Conservation (phyloP, 2,888 invertebrate species). For the Patella pellucida region DNA sequence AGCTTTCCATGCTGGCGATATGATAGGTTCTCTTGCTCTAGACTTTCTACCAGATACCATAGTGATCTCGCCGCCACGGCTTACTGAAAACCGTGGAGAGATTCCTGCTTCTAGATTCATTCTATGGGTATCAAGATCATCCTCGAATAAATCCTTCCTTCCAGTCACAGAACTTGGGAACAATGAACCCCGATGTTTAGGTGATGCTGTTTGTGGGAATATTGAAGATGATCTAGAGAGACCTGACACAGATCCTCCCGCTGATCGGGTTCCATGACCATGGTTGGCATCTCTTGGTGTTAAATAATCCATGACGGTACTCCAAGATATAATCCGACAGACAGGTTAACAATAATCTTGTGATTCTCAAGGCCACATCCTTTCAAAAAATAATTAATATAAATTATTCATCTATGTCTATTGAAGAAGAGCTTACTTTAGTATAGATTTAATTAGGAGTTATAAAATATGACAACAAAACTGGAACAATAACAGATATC, state of each 20-base stretch:
- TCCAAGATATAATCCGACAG: no score
- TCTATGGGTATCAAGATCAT: background rate
- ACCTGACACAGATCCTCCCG: background rate
- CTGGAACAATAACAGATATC: no score
- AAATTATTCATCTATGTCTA: no score
- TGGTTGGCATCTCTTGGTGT: background rate
- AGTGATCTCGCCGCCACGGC: background rate
- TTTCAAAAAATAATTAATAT: no score
- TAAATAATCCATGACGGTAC: background rate
- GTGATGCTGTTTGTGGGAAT: background rate
- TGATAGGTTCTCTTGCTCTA: background rate
- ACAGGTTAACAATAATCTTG: no score
- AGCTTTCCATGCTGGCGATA: constrained; percentile 2
- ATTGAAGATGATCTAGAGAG: background rate
- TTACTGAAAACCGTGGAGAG: background rate
- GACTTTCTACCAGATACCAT: background rate
- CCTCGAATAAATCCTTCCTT: background rate
- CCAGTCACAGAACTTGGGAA: constrained; percentile 2
- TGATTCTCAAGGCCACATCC: no score
- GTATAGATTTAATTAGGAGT: no score
- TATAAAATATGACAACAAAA: no score
- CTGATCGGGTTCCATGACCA: background rate
- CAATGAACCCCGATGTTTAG: background rate
- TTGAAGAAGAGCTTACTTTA: no score
- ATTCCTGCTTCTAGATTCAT: background rate